These are phyloP conservation scores for Chloroceryle aenea DNA, from an alignment of 2,113 vertebrate species.

Conservation along the genomic window DNA sequence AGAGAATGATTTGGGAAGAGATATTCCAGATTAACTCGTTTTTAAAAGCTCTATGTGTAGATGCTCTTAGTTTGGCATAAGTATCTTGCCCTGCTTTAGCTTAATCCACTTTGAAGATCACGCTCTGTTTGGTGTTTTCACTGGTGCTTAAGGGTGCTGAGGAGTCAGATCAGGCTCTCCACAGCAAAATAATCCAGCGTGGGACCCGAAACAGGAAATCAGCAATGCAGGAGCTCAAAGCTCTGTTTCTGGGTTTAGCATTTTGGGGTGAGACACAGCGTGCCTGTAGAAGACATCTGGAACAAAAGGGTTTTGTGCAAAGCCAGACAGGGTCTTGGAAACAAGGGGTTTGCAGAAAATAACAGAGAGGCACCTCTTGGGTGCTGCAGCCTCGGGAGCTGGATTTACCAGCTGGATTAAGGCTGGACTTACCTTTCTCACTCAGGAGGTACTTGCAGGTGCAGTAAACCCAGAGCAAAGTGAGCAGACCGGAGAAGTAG, in stretches of 20 bases:
- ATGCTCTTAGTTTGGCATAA: slow-evolving; percentile 51
- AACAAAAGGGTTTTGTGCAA: neutral
- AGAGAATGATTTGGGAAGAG: slow-evolving; percentile 9
- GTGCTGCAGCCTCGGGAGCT: neutral
- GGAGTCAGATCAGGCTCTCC: slow-evolving; percentile 12
- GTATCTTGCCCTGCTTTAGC: slow-evolving; percentile 41
- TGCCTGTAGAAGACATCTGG: neutral
- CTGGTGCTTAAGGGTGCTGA: slow-evolving; percentile 14
- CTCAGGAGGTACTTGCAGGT: slow-evolving; percentile 91
- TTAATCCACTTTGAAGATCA: slow-evolving; percentile 66
- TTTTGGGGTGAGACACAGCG: neutral
- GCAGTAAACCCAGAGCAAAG: slow-evolving; percentile 90
- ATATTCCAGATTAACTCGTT: slow-evolving; percentile 30
- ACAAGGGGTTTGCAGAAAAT: neutral
- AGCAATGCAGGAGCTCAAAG: neutral
- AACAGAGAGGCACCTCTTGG: neutral
- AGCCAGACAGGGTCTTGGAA: neutral
- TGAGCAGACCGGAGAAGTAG: slow-evolving; percentile 88
- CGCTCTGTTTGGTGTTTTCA: slow-evolving; percentile 29
- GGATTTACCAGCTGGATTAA: too few species aligned
- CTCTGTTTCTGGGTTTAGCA: neutral
- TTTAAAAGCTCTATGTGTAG: slow-evolving; percentile 12
- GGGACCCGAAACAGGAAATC: neutral
- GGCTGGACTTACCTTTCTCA: slow-evolving; percentile 78
- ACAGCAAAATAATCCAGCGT: neutral